Conservation (phyloP, 2,113 vertebrate species). For the Sylvietta virens region DNA sequence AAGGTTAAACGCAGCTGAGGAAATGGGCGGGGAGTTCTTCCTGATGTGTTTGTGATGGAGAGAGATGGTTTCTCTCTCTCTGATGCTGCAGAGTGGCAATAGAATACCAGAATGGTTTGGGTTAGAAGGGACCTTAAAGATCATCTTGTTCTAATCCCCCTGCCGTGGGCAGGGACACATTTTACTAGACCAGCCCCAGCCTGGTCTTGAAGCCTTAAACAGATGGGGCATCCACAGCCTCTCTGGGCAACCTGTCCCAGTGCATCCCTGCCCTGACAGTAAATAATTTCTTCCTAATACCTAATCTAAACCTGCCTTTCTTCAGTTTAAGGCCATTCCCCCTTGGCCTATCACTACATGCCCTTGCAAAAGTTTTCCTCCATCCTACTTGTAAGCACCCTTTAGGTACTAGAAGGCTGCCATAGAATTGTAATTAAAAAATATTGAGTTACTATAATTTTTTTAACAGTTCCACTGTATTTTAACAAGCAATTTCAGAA, state of each 20-base stretch:
- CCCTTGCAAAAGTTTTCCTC: neutral
- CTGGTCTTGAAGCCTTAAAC: neutral
- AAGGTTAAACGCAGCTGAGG: neutral
- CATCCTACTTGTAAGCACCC: neutral
- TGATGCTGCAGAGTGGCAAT: neutral
- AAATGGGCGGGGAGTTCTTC: neutral
- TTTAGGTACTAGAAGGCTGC: neutral
- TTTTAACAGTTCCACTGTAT: neutral
- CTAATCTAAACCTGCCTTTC: neutral
- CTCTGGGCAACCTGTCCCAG: neutral
- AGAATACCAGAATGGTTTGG: neutral
- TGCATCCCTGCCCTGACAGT: neutral
- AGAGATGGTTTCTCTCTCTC: no score
- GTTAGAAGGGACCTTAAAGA: neutral
- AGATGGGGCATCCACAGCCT: neutral
- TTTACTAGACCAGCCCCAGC: neutral
- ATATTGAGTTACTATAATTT: neutral
- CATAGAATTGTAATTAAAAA: neutral
- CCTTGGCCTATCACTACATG: neutral
- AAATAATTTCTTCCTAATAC: neutral
- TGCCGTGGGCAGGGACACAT: neutral
- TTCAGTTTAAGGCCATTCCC: neutral
- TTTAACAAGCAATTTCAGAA: neutral
- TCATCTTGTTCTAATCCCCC: accelerated
- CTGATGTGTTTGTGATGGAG: neutral